These are phyloP conservation scores for Pogona vitticeps DNA, from an alignment of 2,113 vertebrate species.

Conservation along the genomic window DNA sequence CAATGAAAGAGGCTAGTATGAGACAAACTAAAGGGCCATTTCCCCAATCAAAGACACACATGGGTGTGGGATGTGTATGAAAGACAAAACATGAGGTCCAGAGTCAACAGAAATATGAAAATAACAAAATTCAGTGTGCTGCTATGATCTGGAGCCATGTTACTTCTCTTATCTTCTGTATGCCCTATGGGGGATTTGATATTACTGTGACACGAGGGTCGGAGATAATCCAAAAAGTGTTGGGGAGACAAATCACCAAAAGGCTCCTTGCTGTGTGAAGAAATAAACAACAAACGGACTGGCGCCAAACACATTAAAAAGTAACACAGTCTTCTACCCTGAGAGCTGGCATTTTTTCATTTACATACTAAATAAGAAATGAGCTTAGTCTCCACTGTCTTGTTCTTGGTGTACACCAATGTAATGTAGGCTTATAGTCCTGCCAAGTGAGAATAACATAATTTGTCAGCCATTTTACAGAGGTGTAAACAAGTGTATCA, in stretches of 20 bases:
- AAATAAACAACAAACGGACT: background rate
- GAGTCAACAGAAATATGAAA: background rate
- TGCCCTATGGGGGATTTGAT: rapidly evolving
- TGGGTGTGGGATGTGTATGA: no score
- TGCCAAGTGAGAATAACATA: conserved; percentile 13
- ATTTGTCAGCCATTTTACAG: conserved; percentile 11
- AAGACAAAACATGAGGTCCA: no score
- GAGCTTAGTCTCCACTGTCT: conserved; percentile 21
- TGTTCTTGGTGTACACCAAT: conserved; percentile 24
- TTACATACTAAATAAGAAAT: conserved; percentile 19
- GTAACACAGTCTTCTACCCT: background rate
- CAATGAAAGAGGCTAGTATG: background rate
- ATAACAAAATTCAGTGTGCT: background rate
- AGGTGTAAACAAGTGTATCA: conserved; percentile 19
- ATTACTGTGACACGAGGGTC: background rate
- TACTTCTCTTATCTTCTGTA: background rate
- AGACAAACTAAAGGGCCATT: background rate
- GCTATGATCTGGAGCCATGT: background rate
- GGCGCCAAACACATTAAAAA: background rate
- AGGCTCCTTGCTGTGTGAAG: background rate
- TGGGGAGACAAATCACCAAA: background rate
- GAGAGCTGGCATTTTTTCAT: conserved; percentile 26
- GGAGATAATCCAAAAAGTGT: background rate
- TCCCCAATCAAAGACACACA: background rate
- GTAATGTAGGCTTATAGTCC: conserved; percentile 18